Evolutionary conservation across 2,113 vertebrate genomes (phyloP), one percentile per base, ranked within the genome.

Genomic region (Malurus elegans): DNA sequence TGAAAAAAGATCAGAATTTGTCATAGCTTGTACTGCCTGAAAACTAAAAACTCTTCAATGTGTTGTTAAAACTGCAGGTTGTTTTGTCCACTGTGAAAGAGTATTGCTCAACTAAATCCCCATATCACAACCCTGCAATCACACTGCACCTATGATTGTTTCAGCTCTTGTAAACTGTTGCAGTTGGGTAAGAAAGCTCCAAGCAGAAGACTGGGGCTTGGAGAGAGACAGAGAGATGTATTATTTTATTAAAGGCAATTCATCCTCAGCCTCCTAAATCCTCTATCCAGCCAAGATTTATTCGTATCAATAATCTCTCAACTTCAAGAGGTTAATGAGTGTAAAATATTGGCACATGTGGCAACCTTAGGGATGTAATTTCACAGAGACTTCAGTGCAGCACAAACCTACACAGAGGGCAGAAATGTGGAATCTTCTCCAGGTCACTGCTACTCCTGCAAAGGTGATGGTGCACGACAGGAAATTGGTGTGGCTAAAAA

Each of bases 51-150:
- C 47, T 56, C 48, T 86, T 75, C 47, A 66, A 60, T 6, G 32
- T 11, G 36, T 53, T 92, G 86, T 54, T 88, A 81, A 79, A 92
- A 86, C 36, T 48, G 42, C 75, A 73, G 61, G 75, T n/a, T 73
- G 66, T 73, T 71, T 74, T 78, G 64, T 48, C 61, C 86, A 89
- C 75, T 83, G 53, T 23, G 40, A 53, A 74, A 74, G 50, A 79
- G 34, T n/a, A 79, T 62, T 72, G 86, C 85, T 67, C 40, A 74
- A 66, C 62, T 58, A 67, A 90, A 88, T 21, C 51, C 61, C 80
- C 47, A 0, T 6, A 76, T 71, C 88, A 58, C 45, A 84, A 82
- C 47, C 69, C 75, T 79, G 72, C 74, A 84, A 71, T 72, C 72
- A 48, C 65, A 40, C 51, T 8, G 4, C 91, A 72, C 69, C 45